Evolutionary conservation across 2,888 invertebrate genomes (phyloP).

Genomic region (Rhodophaea formosa): DNA sequence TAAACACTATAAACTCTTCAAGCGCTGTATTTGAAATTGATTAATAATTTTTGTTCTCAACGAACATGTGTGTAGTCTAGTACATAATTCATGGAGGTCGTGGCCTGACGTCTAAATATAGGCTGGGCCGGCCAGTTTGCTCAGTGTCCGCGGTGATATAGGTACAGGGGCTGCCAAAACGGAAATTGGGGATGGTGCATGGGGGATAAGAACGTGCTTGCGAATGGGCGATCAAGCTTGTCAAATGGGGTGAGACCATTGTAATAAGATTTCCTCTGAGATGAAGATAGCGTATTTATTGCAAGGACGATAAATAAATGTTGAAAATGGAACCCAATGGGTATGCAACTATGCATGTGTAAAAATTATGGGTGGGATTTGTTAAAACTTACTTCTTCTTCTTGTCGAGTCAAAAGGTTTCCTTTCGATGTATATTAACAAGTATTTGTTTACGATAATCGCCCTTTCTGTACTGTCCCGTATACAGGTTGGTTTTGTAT

Average conservation of each 20-base stretch:
- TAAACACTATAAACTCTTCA: too few relatives aligned
- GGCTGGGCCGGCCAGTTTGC: slow-evolving; percentile 8
- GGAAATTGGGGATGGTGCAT: slow-evolving; percentile 10
- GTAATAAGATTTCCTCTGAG: not conserved
- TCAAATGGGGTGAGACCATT: not conserved
- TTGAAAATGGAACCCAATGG: too few relatives aligned
- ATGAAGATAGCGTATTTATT: not conserved
- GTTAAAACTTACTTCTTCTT: too few relatives aligned
- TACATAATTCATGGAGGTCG: slow-evolving; percentile 8
- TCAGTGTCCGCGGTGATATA: slow-evolving; percentile 1
- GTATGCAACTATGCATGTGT: too few relatives aligned
- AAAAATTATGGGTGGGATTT: too few relatives aligned
- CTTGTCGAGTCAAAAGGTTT: too few relatives aligned
- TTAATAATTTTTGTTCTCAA: not conserved
- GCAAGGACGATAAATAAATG: not conserved
- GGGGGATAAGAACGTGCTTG: not conserved
- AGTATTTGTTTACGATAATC: too few relatives aligned
- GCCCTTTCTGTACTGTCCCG: too few relatives aligned
- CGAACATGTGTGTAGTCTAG: not conserved
- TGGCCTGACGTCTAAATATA: slow-evolving; percentile 13
- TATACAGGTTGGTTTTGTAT: too few relatives aligned
- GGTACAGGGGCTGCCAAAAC: slow-evolving; percentile 7
- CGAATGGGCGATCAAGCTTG: not conserved
- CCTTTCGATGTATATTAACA: too few relatives aligned
- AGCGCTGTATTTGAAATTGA: too few relatives aligned